Base-by-base conservation (phyloP, 2,888 invertebrate genomes). In the Melieria picta region DNA sequence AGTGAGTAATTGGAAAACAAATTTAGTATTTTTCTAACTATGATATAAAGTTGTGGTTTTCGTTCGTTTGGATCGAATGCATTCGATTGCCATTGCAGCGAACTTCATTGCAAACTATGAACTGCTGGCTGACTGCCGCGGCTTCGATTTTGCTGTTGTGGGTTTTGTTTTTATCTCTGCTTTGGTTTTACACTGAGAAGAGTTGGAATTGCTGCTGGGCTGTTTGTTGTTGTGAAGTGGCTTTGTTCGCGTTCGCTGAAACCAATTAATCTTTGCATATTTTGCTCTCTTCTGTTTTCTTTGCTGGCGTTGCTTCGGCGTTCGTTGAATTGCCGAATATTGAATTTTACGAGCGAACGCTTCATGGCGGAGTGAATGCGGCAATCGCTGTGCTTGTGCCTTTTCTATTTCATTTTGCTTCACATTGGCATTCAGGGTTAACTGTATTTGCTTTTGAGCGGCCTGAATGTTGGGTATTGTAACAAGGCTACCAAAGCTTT, bases 221-320 rank as follows among this genome's bases (percentile, higher is more conserved):
- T n/a, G 13, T 52, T 13, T 52, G 13, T 52, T 52, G 52, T 52
- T 52, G 30, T 57, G 57, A 57, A 30, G 42, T 42, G 13, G n/a
- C 9, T 4, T 30, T 10, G 30, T 30, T 30, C 30, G 42, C 9
- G 16, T 4, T 30, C 16, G 16, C 57, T n/a, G 30, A 65, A 65
- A 65, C 55, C 55, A 65, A 65, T 65, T 65, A 65, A 65, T 65
- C 65, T 65, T 50, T 65, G 55, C 7, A 52, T 48, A 16, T 63
- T 46, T 11, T 5, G 10, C 10, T 11, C 58, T 58, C 6, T 58
- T 58, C 30, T 6, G 5, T 13, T n/a, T 58, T 58, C 42, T 5
- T 4, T 58, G n/a, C 42, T 58, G 13, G 7, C n/a, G 6, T 5
- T 13, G 52, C 5, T 52, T 52, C 9, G 11, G 52, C 5, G 10